phyloP scores from a whole-genome alignment of 1,140 invertebrate species.

The Drosophila ogumai region DNA sequence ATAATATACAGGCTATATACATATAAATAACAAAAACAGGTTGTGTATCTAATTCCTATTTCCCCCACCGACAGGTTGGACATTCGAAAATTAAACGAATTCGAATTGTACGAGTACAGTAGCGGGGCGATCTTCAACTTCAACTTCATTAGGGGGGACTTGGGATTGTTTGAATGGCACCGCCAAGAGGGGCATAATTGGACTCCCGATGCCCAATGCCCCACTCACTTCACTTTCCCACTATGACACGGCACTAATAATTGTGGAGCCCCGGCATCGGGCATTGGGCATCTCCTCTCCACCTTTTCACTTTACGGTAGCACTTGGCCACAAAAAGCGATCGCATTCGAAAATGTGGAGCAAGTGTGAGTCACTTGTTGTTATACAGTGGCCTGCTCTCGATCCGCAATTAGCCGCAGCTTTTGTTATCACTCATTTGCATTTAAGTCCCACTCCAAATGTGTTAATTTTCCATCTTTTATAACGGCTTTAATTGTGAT shows the following conservation, averaged over 20 bases:
- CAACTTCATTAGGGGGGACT: conserved; percentile 84
- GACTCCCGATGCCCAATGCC: conserved; percentile 28
- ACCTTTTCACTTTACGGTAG: conserved; percentile 61
- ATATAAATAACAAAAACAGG: conserved; percentile 15
- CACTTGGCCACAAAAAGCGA: conserved; percentile 42
- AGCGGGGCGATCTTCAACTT: conserved; percentile 83
- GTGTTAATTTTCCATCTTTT: conserved; percentile 34
- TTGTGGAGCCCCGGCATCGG: conserved; percentile 18
- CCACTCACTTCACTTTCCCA: conserved; percentile 77
- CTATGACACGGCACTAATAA: conserved; percentile 84
- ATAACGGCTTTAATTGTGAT: conserved; percentile 6
- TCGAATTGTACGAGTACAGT: conserved; percentile 64
- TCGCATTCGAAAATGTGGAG: conserved; percentile 58
- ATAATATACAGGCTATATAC: not conserved
- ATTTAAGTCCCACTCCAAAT: conserved; percentile 36
- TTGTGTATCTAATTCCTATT: conserved; percentile 24
- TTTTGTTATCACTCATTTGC: conserved; percentile 68
- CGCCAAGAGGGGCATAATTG: conserved; percentile 64
- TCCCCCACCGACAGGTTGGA: conserved; percentile 22
- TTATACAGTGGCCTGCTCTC: conserved; percentile 59
- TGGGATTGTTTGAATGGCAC: conserved; percentile 82
- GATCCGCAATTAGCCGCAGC: conserved; percentile 64
- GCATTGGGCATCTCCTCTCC: conserved; percentile 5
- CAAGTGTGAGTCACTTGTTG: conserved; percentile 59
- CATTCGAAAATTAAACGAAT: conserved; percentile 51